Percentiles rank a stretch among this genome's conserved stretches.
Evolutionary conservation across 2,797 vertebrate species (phyloP).

Genomic region (Phalanger gymnotis): DNA sequence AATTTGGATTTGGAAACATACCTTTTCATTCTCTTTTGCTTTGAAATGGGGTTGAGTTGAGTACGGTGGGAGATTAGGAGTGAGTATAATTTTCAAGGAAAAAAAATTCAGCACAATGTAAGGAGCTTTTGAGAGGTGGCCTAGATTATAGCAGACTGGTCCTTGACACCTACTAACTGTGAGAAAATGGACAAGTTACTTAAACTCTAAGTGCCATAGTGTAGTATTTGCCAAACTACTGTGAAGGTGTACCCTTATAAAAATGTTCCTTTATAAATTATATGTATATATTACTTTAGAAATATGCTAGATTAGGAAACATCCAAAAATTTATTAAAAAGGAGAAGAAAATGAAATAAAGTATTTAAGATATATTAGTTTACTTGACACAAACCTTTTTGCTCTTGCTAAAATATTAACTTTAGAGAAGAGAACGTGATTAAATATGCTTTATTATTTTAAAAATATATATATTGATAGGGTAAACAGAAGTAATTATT

Average conservation of each 20-base stretch:
- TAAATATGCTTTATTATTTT: neutral
- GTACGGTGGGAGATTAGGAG: neutral
- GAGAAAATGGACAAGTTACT: neutral
- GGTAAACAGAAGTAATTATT: neutral
- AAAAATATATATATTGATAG: neutral
- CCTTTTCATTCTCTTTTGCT: neutral
- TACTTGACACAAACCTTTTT: neutral
- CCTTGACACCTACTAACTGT: neutral
- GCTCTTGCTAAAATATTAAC: neutral
- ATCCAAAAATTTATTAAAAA: too few species aligned
- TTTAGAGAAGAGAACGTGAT: neutral
- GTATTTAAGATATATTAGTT: too few species aligned
- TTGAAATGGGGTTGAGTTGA: neutral
- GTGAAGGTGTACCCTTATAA: neutral
- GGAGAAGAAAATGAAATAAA: too few species aligned
- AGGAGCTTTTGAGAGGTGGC: neutral
- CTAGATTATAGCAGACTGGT: neutral
- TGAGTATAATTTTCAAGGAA: neutral
- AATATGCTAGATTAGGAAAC: too few species aligned
- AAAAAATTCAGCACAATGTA: neutral
- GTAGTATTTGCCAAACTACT: neutral
- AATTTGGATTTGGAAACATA: neutral
- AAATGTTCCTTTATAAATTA: neutral
- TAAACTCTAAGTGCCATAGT: neutral
- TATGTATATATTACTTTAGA: too few species aligned